Evolutionary conservation across 1,140 invertebrate genomes (phyloP).

Genomic region (Pogonus chalceus): DNA sequence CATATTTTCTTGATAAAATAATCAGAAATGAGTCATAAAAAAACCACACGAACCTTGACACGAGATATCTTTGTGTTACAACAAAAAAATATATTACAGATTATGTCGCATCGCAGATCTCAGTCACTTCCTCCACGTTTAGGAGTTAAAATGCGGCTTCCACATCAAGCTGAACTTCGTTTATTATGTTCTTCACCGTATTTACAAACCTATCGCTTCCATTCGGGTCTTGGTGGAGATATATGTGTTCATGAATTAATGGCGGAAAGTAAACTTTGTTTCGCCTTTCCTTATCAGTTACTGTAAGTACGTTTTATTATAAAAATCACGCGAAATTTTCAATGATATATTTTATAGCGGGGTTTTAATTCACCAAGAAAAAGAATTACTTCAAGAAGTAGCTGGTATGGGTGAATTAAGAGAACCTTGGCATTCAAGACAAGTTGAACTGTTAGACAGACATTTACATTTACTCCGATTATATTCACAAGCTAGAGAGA

Average conservation of each 20-base stretch:
- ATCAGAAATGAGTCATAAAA: background rate
- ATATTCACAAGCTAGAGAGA: constrained; percentile 76
- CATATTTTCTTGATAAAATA: no score
- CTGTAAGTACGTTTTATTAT: constrained; percentile 54
- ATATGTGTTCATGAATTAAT: constrained; percentile 90
- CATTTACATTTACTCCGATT: constrained; percentile 75
- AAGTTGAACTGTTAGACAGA: constrained; percentile 70
- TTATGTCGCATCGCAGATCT: constrained; percentile 65
- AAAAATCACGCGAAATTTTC: background rate
- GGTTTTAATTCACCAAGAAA: constrained; percentile 87
- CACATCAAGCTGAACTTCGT: constrained; percentile 58
- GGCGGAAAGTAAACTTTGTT: constrained; percentile 81
- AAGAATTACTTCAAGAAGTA: constrained; percentile 78
- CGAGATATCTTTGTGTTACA: background rate
- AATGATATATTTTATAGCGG: constrained; percentile 58
- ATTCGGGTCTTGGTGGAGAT: constrained; percentile 80
- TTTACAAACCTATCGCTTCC: constrained; percentile 80
- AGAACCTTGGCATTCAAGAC: constrained; percentile 72
- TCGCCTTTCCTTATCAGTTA: constrained; percentile 76
- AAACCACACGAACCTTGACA: background rate
- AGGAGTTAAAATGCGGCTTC: constrained; percentile 69
- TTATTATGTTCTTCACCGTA: constrained; percentile 66
- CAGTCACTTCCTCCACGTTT: constrained; percentile 75
- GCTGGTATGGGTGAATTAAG: constrained; percentile 77
- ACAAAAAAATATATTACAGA: constrained; percentile 26